Evolutionary conservation across 2,888 invertebrate genomes (phyloP), one percentile per base, ranked within the genome.

Genomic region (Ischnus inquisitorius): DNA sequence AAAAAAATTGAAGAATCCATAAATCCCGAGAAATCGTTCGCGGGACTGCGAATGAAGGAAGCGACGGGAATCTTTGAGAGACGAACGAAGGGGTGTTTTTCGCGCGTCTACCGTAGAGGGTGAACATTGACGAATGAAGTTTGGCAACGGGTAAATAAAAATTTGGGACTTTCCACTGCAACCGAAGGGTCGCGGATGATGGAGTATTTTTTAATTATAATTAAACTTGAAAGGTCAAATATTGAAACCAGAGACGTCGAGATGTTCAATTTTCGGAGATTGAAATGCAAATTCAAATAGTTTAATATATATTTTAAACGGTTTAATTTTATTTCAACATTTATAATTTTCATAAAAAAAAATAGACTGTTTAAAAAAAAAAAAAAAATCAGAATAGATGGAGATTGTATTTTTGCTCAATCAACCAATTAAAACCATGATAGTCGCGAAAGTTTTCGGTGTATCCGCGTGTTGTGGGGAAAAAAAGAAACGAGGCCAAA

Each of bases 1-100:
- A 28, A 46, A 48, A 48, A 46, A 67, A n/a, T 48, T 43, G 2
- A 41, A 64, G n/a, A 64, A 39, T 5, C 2, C 64, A 16, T 10
- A 16, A 39, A 34, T 39, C 64, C 28, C 34, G 16, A 6, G n/a
- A 6, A 39, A 41, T 46, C 14, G 6, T 46, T n/a, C 16, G 16
- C 34, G n/a, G 2, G 64, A 14, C n/a, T 39, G 5, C 8, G 34
- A n/a, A n/a, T n/a, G n/a, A n/a, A n/a, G 14, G n/a, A 34, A 39
- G 16, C 16, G 64, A 34, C 34, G n/a, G 64, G n/a, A 64, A n/a
- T 64, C 14, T 62, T 34, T n/a, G 64, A 3, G n/a, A 16, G 64
- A 1, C 39, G 16, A 64, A 3, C 16, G 39, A 41, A 64, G 64
- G 10, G 46, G n/a, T n/a, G n/a, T 39, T 8, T 34, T 46, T 19